Evolutionary conservation across 2,113 vertebrate genomes (phyloP).

Genomic region (Myrmecobius fasciatus): DNA sequence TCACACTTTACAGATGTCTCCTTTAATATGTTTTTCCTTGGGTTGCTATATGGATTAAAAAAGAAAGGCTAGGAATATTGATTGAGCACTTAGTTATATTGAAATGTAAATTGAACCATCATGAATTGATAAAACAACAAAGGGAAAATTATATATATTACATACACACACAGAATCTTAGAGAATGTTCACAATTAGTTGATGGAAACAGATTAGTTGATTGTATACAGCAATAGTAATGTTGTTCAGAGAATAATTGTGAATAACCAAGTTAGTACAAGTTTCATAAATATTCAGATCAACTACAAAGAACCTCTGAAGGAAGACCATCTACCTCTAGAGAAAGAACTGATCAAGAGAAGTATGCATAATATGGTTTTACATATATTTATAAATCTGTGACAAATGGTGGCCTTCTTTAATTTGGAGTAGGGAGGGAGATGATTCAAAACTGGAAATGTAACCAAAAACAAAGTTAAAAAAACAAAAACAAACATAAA

Average conservation of each 20-base stretch:
- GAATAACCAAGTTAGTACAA: neutral
- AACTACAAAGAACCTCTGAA: neutral
- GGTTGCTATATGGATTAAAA: neutral
- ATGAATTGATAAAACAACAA: neutral
- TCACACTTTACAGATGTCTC: too few species aligned
- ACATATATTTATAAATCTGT: neutral
- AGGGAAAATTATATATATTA: neutral
- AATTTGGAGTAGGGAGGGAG: neutral
- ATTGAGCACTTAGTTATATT: neutral
- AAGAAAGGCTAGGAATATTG: neutral
- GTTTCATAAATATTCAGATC: neutral
- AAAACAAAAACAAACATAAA: neutral
- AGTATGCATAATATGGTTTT: neutral
- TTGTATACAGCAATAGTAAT: neutral
- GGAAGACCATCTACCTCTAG: neutral
- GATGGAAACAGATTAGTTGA: neutral
- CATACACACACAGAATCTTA: neutral
- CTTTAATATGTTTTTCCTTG: neutral
- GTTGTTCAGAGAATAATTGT: neutral
- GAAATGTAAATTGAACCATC: neutral
- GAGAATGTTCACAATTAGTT: neutral
- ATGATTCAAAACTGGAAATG: neutral
- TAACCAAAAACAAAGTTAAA: neutral
- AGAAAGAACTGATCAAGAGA: neutral
- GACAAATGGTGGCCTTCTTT: neutral